phyloP scores from a whole-genome alignment of 2,888 invertebrate species.

The Synanthedon myopaeformis region DNA sequence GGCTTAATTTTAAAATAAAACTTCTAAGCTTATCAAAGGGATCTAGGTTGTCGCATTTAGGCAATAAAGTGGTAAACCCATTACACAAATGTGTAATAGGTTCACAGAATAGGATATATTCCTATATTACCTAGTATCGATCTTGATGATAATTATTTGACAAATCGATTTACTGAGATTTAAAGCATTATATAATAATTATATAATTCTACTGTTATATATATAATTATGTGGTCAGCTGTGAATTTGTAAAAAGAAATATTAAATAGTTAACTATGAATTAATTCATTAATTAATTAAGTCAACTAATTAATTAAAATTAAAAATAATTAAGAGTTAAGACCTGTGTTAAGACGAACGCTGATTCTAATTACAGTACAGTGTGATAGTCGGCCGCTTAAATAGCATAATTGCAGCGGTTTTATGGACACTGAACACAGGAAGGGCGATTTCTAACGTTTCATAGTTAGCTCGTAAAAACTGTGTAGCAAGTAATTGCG shows the following conservation, averaged over 20 bases:
- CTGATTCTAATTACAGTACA: background rate
- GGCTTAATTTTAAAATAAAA: no score
- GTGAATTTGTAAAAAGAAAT: no score
- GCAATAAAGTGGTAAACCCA: background rate
- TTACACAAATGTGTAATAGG: background rate
- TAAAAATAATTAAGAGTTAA: no score
- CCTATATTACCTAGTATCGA: no score
- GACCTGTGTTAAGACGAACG: background rate
- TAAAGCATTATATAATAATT: no score
- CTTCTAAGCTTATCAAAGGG: background rate
- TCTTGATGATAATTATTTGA: no score
- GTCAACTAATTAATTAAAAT: no score
- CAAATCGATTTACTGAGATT: no score
- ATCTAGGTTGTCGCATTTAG: conserved; percentile 1
- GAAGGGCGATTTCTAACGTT: conserved; percentile 17
- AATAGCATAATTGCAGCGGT: conserved; percentile 6
- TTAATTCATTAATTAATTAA: no score
- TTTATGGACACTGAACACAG: conserved; percentile 14
- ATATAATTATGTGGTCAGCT: no score
- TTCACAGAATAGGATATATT: background rate
- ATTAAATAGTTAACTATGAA: no score
- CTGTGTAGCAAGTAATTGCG: background rate
- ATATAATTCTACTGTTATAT: no score
- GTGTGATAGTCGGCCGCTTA: conserved; percentile 8
- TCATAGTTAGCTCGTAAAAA: background rate